Base-by-base conservation (phyloP, 2,888 invertebrate genomes). In the Polietes domitor region DNA sequence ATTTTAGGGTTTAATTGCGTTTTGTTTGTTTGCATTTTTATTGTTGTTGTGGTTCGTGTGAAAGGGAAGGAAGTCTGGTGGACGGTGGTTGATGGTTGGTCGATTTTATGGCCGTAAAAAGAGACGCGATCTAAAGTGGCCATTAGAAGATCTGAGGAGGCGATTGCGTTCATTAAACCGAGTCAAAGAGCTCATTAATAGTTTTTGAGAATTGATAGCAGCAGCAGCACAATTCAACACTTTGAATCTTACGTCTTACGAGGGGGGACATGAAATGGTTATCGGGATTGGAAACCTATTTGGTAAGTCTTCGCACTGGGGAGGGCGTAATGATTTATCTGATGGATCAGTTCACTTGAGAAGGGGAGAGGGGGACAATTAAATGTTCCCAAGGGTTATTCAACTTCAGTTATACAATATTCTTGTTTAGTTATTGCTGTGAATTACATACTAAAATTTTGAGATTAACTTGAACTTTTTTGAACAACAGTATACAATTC, bases 21-120 rank as follows among this genome's bases (percentile, higher is more conserved):
- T 61, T 28, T 24, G 55, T 58, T 28, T 63, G 63, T 63, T 63
- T n/a, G 28, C 61, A 28, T 9, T 63, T 32, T 63, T 32, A 63
- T 63, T 32, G 17, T 32, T 37, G 37, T 12, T 37, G 6, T 37
- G 37, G n/a, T n/a, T n/a, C n/a, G n/a, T n/a, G 17, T 10, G 32
- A 28, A 4, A 63, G 41, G 65, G 37, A 37, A 41, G 37, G 17
- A 19, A 63, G 17, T 63, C n/a, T 21, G 4, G 63, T 63, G 10
- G 24, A 26, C 7, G n/a, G n/a, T n/a, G n/a, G n/a, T n/a, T n/a
- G n/a, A n/a, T n/a, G n/a, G n/a, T n/a, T n/a, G n/a, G n/a, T n/a
- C n/a, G n/a, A n/a, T 63, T 63, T 63, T 63, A 63, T 32, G 63
- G 17, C 24, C n/a, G 0, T n/a, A 32, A 17, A 17, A n/a, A 2